phyloP scores from a whole-genome alignment of 2,113 vertebrate species.

The Podilymbus podiceps region DNA sequence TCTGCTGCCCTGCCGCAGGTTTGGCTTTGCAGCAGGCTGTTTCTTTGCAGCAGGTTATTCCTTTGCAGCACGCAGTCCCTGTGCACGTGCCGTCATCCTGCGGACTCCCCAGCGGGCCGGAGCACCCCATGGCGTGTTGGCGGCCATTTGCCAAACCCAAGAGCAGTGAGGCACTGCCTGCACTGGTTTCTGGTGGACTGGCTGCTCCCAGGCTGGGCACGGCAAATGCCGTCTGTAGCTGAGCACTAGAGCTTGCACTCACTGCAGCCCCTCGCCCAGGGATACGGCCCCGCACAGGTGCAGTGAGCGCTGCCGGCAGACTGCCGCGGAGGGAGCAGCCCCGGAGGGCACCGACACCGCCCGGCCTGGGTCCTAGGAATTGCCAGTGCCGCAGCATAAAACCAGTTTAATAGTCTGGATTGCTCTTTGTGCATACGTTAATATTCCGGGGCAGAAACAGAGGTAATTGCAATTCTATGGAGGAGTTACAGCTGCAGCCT shows the following conservation, averaged over 20 bases:
- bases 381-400: neutral
- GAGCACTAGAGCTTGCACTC: neutral
- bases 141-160: fast-evolving
- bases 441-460: neutral
- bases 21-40: neutral
- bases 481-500: neutral
- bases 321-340: neutral
- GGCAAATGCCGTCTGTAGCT: neutral
- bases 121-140: fast-evolving
- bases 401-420: neutral
- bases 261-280: neutral
- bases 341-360: neutral
- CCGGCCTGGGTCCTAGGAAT: neutral
- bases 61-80: neutral
- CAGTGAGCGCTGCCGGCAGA: neutral
- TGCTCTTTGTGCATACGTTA: neutral
- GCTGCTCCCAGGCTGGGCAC: neutral
- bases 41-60: neutral
- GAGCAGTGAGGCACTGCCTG: neutral
- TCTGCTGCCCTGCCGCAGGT: neutral
- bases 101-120: fast-evolving
- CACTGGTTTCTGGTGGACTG: neutral
- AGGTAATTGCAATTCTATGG: fast-evolving
- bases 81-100: too few species aligned
- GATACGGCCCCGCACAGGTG: neutral